Base-by-base conservation (phyloP, 2,888 invertebrate genomes). In the Athalia circularis region DNA sequence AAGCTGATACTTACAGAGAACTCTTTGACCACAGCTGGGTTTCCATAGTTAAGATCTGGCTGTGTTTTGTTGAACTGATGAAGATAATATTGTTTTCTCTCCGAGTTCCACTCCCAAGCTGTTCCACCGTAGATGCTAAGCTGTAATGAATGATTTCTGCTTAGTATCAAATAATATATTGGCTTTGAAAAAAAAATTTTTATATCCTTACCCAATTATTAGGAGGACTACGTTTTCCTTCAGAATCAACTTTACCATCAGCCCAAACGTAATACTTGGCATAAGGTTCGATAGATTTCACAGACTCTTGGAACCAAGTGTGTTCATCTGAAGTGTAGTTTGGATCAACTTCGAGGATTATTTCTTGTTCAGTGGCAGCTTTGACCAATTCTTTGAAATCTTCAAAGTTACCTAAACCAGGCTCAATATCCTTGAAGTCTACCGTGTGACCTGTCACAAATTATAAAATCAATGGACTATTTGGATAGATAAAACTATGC, bases 11-110 rank as follows among this genome's bases (percentile, higher is more conserved):
- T 83, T 85, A 91, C 91, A 78, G 88, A 85, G 82, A 97, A 94
- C 87, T 94, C 93, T 1, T 92, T 86, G 3, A 94, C 92, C 0
- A 96, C 95, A 0, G 89, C 87, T 0, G 92, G 90, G 86, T 96
- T 95, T 79, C 94, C 92, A 92, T 95, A 96, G 91, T 97, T 96
- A 4, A 98, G 92, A 88, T 97, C 97, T 0, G 97, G 95, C 85
- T 94, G 93, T 13, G 92, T 91, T 0, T 88, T 89, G 0, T 92
- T 92, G 85, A 95, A 95, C 85, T 96, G 96, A 80, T 96, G 96
- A 75, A 97, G 93, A 88, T 97, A 97, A 90, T 92, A 97, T 87
- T 95, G 93, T 48, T 92, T 87, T 78, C 96, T 93, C 1, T 86
- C 85, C 0, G 91, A 90, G 79, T 94, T 94, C 91, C 92, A 95